Evolutionary conservation across 1,140 invertebrate species (phyloP).

Genomic region (Prorops nasuta): DNA sequence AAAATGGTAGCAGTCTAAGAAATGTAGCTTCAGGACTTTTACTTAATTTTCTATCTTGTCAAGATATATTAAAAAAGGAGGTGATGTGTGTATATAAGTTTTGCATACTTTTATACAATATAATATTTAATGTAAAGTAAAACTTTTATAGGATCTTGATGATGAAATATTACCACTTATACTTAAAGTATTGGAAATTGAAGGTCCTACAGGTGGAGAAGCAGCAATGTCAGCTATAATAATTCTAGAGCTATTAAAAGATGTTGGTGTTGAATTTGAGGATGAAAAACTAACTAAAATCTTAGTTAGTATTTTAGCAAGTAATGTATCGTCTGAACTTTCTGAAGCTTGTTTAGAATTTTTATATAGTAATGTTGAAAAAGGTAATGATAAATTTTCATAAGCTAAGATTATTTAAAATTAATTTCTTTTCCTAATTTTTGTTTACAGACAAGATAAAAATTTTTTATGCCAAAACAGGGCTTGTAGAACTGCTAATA

Average conservation of each 20-base stretch:
- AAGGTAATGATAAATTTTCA: conserved; percentile 64
- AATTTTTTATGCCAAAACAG: conserved; percentile 69
- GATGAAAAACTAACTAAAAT: conserved; percentile 39
- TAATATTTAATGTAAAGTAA: conserved; percentile 12
- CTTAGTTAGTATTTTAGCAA: conserved; percentile 36
- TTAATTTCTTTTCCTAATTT: conserved; percentile 7
- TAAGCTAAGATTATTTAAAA: conserved; percentile 8
- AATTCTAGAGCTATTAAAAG: conserved; percentile 73
- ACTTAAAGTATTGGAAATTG: conserved; percentile 56
- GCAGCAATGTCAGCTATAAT: conserved; percentile 68
- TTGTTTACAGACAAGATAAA: conserved; percentile 71
- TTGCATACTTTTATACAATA: background rate
- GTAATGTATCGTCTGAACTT: conserved; percentile 59
- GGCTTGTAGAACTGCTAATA: conserved; percentile 73
- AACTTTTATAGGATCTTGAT: conserved; percentile 60
- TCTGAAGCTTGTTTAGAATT: conserved; percentile 75
- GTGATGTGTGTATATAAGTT: conserved; percentile 17
- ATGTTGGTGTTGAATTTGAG: conserved; percentile 56
- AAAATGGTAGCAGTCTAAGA: conserved; percentile 40
- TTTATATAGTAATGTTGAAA: conserved; percentile 71
- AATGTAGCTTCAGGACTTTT: conserved; percentile 69
- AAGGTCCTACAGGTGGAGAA: conserved; percentile 53
- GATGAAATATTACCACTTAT: conserved; percentile 66
- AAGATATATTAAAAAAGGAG: conserved; percentile 63
- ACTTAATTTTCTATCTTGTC: conserved; percentile 76